phyloP scores from a whole-genome alignment of 2,113 vertebrate genomes.

The Aythya baeri region DNA sequence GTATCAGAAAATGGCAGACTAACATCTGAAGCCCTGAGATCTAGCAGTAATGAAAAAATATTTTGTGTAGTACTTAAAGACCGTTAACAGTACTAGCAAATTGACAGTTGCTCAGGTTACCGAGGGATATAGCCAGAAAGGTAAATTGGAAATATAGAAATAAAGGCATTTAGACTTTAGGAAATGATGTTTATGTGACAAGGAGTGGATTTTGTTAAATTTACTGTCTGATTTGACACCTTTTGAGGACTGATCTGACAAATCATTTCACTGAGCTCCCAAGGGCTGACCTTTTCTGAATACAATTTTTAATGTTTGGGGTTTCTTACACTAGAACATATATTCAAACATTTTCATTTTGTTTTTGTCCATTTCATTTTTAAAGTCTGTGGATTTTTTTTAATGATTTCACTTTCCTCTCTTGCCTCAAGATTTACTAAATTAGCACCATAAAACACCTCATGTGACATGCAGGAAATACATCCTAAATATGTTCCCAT shows the following conservation, averaged over 20 bases:
- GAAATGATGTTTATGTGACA: conserved; percentile 15
- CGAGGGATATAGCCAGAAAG: not conserved
- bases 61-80: conserved; percentile 14
- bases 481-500: conserved; percentile 27
- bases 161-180: conserved; percentile 15
- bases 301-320: not conserved
- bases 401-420: not conserved
- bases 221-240: conserved; percentile 1
- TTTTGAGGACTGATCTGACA: not conserved
- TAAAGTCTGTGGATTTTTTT: not conserved
- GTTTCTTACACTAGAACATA: not conserved
- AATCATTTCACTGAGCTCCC: not conserved
- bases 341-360: not conserved
- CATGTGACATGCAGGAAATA: not conserved
- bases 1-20: not conserved
- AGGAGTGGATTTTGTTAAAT: not conserved
- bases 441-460: not conserved
- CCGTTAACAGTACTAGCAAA: not conserved
- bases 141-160: conserved; percentile 47
- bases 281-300: conserved; percentile 24
- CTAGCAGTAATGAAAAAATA: conserved; percentile 18
- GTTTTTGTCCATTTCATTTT: conserved; percentile 7
- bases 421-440: not conserved
- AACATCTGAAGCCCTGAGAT: not conserved
- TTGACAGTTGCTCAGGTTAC: not conserved